phyloP scores from a whole-genome alignment of 2,888 invertebrate species.

The Nomada lathburiana region DNA sequence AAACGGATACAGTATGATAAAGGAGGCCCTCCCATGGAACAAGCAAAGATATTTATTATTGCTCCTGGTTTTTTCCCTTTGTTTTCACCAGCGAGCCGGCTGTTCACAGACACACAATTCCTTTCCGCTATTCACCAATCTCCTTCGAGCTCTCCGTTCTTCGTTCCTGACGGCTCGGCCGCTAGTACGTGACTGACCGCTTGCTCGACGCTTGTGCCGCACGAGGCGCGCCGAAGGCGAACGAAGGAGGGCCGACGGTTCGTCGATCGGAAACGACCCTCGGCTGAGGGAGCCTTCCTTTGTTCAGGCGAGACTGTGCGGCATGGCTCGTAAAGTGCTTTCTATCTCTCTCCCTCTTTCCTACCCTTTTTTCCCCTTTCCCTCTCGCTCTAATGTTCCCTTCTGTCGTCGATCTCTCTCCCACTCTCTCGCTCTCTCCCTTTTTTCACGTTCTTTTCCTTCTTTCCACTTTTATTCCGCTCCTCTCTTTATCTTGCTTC shows the following conservation, averaged over 20 bases:
- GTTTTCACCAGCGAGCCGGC: constrained; percentile 47
- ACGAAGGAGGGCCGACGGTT: constrained; percentile 75
- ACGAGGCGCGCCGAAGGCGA: constrained; percentile 71
- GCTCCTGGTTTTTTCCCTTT: neutral
- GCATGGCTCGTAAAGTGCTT: constrained; percentile 63
- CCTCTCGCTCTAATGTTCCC: neutral
- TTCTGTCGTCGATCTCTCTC: constrained; percentile 20
- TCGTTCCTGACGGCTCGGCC: constrained; percentile 75
- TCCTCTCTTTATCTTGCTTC: constrained; percentile 25
- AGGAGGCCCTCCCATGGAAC: neutral
- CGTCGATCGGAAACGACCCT: constrained; percentile 78
- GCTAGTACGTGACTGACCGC: constrained; percentile 79
- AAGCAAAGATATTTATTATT: constrained; percentile 14
- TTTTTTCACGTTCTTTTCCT: constrained; percentile 17
- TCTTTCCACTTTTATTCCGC: constrained; percentile 51
- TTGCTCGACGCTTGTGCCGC: constrained; percentile 66
- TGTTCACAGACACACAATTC: constrained; percentile 41
- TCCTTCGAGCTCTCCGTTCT: constrained; percentile 59
- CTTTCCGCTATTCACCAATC: constrained; percentile 23
- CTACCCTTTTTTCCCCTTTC: constrained; percentile 22
- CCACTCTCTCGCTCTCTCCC: neutral
- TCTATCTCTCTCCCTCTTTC: constrained; percentile 33
- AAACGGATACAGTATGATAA: neutral
- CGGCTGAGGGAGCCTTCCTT: constrained; percentile 73
- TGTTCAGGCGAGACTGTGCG: constrained; percentile 73